Evolutionary conservation across 2,888 invertebrate species (phyloP), one percentile per base, ranked within the genome.

Genomic region (Tridacna gigas): DNA sequence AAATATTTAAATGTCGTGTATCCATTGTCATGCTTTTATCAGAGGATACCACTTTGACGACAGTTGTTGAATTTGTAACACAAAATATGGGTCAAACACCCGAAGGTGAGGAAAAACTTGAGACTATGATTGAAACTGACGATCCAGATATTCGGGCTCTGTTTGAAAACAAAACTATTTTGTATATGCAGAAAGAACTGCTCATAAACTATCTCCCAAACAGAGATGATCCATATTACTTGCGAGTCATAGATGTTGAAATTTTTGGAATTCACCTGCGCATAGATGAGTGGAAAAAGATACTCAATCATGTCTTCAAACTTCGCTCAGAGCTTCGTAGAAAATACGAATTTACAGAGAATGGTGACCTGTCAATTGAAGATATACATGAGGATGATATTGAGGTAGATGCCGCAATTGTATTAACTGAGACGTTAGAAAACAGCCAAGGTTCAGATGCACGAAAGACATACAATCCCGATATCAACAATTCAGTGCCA

Each of bases 11-110:
- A 28, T 78, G 80, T 15, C 60, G 84, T 25, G 77, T 84, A 60
- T 82, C 83, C 4, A 76, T 86, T 9, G 79, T 82, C 0, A 74
- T 66, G 18, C 25, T 88, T n/a, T 47, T 88, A 25, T 88, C 88
- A 25, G 84, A 82, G 28, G 65, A 79, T 28, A 74, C 79, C 11
- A 79, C 85, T 0, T 71, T 88, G 25, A 74, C 63, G 11, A 66
- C 80, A n/a, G 4, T 88, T 15, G 65, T 79, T 18, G 26, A 73
- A 18, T 82, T 79, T 25, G 51, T 84, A 25, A 9, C 73, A 56
- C 75, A 84, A 47, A 81, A 79, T 60, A 67, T 81, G 37, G 37
- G 37, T 7, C 37, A 37, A 37, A 37, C 37, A 37, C 2, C 37
- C 20, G 28, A 73, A 51, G 76, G 79, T 20, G 79, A 79, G 26